These are phyloP conservation scores for Laothoe populi DNA, from an alignment of 2,888 invertebrate genomes.

Conservation along the genomic window DNA sequence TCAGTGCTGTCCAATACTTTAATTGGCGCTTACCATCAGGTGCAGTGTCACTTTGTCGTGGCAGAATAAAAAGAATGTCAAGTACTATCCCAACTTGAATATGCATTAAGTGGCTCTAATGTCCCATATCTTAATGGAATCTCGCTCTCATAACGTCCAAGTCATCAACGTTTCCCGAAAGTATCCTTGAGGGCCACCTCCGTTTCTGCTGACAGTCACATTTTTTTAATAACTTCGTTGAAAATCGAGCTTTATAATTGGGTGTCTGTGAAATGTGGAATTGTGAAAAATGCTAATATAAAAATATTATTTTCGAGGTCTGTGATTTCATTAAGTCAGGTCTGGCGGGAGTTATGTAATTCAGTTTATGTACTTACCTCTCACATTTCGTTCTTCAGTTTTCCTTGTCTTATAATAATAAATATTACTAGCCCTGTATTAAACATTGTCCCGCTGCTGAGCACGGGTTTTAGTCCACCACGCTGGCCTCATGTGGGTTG, in stretches of 20 bases:
- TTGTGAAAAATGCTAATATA: background rate
- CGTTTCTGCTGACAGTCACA: constrained; percentile 66
- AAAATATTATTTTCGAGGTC: constrained; percentile 29
- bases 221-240: constrained; percentile 69
- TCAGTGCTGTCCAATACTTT: too few species aligned
- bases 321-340: constrained; percentile 29
- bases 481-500: too few species aligned
- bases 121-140: constrained; percentile 81
- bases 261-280: background rate
- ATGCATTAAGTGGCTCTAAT: constrained; percentile 71
- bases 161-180: constrained; percentile 81
- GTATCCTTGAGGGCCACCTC: constrained; percentile 59
- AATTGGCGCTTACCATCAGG: too few species aligned
- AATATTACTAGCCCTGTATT: too few species aligned
- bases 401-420: too few species aligned
- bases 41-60: too few species aligned
- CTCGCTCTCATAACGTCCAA: constrained; percentile 78
- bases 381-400: background rate
- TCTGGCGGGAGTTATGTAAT: background rate
- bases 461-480: too few species aligned
- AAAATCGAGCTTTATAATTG: constrained; percentile 47
- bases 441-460: too few species aligned
- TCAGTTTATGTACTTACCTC: background rate
- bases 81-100: constrained; percentile 47
- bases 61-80: too few species aligned